Evolutionary conservation across 1,140 invertebrate genomes (phyloP).

Genomic region (Aphelinus atriplicis): DNA sequence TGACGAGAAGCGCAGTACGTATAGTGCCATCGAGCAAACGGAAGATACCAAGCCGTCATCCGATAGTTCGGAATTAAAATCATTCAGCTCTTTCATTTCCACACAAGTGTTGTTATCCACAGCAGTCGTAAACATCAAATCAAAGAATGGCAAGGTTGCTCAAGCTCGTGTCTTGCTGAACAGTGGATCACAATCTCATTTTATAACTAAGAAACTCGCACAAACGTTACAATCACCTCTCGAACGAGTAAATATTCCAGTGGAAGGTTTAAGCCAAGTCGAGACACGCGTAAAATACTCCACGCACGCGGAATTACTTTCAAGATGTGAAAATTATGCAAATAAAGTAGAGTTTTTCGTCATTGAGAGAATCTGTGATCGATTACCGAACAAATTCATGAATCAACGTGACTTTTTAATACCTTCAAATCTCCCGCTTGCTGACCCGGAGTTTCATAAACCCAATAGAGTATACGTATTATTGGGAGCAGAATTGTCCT

Average conservation of each 20-base stretch:
- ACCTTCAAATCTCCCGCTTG: not conserved
- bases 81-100: not conserved
- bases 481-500: no score
- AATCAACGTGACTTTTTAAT: not conserved
- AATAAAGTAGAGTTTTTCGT: not conserved
- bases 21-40: no score
- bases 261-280: not conserved
- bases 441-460: constrained; percentile 1
- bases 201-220: not conserved
- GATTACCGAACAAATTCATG: not conserved
- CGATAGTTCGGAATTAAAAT: no score
- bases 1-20: no score
- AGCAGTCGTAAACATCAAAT: not conserved
- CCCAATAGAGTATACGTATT: not conserved
- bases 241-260: not conserved
- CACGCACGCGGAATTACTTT: not conserved
- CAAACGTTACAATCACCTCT: not conserved
- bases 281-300: not conserved
- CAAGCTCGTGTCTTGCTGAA: not conserved
- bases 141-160: not conserved
- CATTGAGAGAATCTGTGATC: not conserved
- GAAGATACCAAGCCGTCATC: no score
- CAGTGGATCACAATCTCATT: not conserved
- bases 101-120: not conserved
- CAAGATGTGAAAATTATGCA: not conserved